Conservation (phyloP, 2,113 vertebrate species). For the Ailurus styani region DNA sequence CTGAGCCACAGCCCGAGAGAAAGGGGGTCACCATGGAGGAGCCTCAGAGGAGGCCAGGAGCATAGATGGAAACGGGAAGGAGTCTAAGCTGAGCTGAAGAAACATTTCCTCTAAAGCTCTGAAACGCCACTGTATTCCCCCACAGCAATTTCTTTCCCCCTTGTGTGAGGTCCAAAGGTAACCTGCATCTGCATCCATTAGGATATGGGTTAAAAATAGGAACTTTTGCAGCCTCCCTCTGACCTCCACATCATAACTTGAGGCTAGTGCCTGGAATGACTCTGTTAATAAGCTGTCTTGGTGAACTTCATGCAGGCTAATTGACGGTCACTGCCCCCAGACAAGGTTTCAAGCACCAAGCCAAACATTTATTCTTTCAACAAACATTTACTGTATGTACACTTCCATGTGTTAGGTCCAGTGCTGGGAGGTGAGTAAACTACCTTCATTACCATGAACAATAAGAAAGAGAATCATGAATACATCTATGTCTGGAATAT, state of each 20-base stretch:
- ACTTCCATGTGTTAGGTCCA: neutral
- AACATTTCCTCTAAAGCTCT: neutral
- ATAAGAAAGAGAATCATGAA: neutral
- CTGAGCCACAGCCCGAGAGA: fast-evolving
- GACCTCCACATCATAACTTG: neutral
- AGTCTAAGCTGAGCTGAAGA: neutral
- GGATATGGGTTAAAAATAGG: neutral
- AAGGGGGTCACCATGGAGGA: fast-evolving
- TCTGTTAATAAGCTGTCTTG: neutral
- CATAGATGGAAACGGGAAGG: neutral
- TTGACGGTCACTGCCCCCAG: neutral
- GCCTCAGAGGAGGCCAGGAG: neutral
- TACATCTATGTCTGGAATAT: neutral
- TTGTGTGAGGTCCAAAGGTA: neutral
- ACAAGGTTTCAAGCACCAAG: neutral
- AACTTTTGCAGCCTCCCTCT: neutral
- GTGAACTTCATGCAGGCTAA: neutral
- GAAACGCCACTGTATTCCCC: neutral
- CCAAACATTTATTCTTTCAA: neutral
- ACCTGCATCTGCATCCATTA: neutral
- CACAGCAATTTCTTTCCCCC: neutral
- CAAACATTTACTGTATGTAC: neutral
- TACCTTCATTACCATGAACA: neutral
- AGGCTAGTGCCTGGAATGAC: neutral
- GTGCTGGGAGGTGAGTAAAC: neutral